Conservation (phyloP, 2,113 vertebrate species). For the Rattus norvegicus region GRCr8 NC_086023.1:79274501-79275000, state of each 20-base stretch:
- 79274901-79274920: not conserved
- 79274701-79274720: not conserved
- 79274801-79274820: constrained; percentile 39
- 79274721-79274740: not conserved
- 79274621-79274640: too few relatives aligned
- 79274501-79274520: not conserved
- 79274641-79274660: too few relatives aligned
- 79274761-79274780: constrained; percentile 19
- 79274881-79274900: not conserved
- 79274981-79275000: not conserved
- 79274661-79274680: not conserved
- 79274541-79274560: not conserved
- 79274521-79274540: not conserved
- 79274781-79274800: not conserved
- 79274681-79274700: not conserved
- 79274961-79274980: not conserved
- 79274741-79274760: not conserved
- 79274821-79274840: not conserved
- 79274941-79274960: not conserved
- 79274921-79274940: not conserved
- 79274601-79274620: too few relatives aligned
- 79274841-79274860: not conserved
- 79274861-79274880: not conserved
- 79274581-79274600: too few relatives aligned
- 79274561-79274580: too few relatives aligned